phyloP scores from a whole-genome alignment of 2,797 vertebrate species.

The Remorina albescens region DNA sequence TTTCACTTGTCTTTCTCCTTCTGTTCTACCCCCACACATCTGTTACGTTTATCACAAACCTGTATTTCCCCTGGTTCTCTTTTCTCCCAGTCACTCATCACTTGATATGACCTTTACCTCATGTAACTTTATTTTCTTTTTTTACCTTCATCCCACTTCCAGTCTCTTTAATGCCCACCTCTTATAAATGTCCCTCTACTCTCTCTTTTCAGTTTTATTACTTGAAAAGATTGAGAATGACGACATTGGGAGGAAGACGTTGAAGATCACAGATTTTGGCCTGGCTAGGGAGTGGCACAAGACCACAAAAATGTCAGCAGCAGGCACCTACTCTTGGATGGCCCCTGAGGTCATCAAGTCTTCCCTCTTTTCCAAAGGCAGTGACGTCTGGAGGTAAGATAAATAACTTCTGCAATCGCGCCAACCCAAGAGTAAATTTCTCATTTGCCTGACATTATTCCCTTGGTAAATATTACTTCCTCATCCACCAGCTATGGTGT shows the following conservation, averaged over 20 bases:
- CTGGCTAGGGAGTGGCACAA: constrained; percentile 96
- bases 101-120: neutral
- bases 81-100: constrained; percentile 18
- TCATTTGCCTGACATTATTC: neutral
- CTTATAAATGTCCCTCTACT: constrained; percentile 3
- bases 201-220: constrained; percentile 88
- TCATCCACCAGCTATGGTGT: constrained; percentile 90
- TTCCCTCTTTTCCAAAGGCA: constrained; percentile 97
- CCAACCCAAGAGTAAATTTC: neutral
- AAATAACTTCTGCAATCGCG: neutral
- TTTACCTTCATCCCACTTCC: neutral
- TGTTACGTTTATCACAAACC: constrained; percentile 35
- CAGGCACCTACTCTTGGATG: constrained; percentile 98
- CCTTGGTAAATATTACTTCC: neutral
- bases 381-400: constrained; percentile 94
- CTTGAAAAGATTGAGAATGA: constrained; percentile 95
- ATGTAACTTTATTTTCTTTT: neutral
- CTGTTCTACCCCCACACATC: constrained; percentile 3
- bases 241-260: constrained; percentile 93
- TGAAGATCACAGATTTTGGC: constrained; percentile 98
- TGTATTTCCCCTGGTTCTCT: constrained; percentile 19
- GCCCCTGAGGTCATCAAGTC: constrained; percentile 97
- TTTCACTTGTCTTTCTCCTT: constrained; percentile 4
- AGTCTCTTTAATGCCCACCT: neutral
- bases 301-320: constrained; percentile 96